Percentiles rank a stretch among this genome's conserved stretches.
Evolutionary conservation across 2,797 vertebrate species (phyloP).

Genomic region (Sardinella longiceps): DNA sequence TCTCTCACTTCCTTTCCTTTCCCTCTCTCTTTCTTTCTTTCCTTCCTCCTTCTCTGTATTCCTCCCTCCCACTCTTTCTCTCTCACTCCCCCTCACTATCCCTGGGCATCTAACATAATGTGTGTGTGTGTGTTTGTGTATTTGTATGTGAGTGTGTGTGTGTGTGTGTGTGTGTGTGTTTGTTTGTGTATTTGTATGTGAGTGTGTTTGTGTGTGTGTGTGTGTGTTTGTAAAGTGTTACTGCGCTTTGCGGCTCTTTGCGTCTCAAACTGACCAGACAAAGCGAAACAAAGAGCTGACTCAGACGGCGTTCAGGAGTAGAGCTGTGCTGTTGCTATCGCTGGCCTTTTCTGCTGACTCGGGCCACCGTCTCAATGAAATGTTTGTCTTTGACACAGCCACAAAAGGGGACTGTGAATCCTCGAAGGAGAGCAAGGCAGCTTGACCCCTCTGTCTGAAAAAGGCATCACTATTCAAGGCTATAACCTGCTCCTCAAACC

Average conservation of each 20-base stretch:
- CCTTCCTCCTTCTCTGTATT: constrained; percentile 40
- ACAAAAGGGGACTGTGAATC: neutral
- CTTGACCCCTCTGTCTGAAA: neutral
- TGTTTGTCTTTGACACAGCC: neutral
- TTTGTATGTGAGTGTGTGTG: too few species aligned
- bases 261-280: constrained; percentile 1
- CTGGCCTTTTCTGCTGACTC: neutral
- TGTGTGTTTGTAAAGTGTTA: neutral
- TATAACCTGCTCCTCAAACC: neutral
- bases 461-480: neutral
- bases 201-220: constrained; percentile 11
- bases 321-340: neutral
- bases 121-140: neutral
- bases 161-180: constrained; percentile 15
- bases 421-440: neutral
- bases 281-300: constrained; percentile 2
- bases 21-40: constrained; percentile 36
- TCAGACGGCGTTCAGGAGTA: neutral
- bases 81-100: neutral
- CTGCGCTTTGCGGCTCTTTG: neutral
- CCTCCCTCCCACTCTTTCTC: constrained; percentile 41
- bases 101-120: too few species aligned
- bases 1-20: constrained; percentile 67
- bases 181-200: neutral
- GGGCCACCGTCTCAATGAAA: constrained; percentile 3